These are phyloP conservation scores for Stegostoma tigrinum DNA, from an alignment of 2,113 vertebrate genomes.

Conservation along the genomic window DNA sequence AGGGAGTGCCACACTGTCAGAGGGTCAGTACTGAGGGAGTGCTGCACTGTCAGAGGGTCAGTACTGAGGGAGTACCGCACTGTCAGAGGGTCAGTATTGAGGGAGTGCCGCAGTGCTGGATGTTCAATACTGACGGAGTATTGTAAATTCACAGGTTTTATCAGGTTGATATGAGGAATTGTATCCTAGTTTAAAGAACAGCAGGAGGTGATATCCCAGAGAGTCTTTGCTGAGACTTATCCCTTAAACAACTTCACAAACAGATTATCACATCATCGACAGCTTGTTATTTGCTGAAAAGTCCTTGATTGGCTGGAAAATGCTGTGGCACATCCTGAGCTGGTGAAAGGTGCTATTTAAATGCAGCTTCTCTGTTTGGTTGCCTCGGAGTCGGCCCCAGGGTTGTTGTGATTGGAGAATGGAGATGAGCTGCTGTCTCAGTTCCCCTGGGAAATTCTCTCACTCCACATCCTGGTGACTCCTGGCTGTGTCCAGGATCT, in stretches of 20 bases:
- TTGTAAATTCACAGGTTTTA: no score
- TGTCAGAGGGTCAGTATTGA: not conserved
- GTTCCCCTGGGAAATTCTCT: no score
- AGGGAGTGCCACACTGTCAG: not conserved
- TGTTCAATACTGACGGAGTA: no score
- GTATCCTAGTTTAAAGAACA: not conserved
- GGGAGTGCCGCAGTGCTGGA: not conserved
- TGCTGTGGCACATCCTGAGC: not conserved
- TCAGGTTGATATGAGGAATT: no score
- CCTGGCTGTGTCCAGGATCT: not conserved
- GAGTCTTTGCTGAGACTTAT: not conserved
- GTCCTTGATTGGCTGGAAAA: not conserved
- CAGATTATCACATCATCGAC: not conserved
- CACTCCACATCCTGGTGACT: not conserved
- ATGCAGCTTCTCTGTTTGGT: not conserved
- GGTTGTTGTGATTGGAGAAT: not conserved
- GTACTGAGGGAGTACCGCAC: not conserved
- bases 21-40: not conserved
- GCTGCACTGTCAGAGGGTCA: not conserved
- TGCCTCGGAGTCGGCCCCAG: not conserved
- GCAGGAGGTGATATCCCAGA: not conserved
- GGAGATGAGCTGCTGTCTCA: not conserved
- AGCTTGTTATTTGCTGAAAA: not conserved
- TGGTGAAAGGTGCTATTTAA: not conserved
- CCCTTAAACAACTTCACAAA: not conserved